Evolutionary conservation across 2,797 vertebrate genomes (phyloP).

Genomic region (Sandelia bainsii): DNA sequence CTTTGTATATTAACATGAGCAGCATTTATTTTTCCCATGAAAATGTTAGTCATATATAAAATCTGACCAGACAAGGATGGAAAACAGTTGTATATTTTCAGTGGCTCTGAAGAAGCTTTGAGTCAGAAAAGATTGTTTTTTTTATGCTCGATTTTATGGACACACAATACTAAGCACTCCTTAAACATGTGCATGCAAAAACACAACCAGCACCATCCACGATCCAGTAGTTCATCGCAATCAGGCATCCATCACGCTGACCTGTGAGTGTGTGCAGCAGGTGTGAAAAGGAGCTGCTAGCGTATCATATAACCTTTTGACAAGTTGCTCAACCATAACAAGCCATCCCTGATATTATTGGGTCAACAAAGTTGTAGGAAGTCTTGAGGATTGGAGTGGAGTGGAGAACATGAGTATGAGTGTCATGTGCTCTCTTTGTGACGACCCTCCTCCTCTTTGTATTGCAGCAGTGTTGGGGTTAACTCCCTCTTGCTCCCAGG

Average conservation of each 20-base stretch:
- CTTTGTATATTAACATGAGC: too few species aligned
- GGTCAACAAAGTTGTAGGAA: conserved; percentile 79
- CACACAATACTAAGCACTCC: not conserved
- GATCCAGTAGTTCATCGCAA: not conserved
- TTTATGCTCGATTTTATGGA: not conserved
- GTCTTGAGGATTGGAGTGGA: conserved; percentile 73
- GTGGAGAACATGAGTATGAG: conserved; percentile 71
- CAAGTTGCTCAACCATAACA: conserved; percentile 75
- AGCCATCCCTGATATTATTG: conserved; percentile 75
- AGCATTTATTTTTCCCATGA: too few species aligned
- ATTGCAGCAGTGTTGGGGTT: conserved; percentile 74
- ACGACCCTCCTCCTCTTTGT: conserved; percentile 63
- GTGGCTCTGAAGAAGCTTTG: not conserved
- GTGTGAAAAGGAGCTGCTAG: conserved; percentile 71
- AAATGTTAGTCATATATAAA: too few species aligned
- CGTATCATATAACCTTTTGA: conserved; percentile 76
- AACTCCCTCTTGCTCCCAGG: conserved; percentile 71
- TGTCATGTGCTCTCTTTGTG: conserved; percentile 49
- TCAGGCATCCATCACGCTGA: conserved; percentile 41
- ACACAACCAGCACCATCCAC: not conserved
- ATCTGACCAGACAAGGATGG: too few species aligned
- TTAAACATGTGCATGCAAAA: conserved; percentile 4
- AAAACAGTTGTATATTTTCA: not conserved
- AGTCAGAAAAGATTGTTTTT: too few species aligned
- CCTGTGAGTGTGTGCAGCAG: conserved; percentile 68